A percentile compares a stretch with the other conserved stretches of the same genome.
phyloP scores from a whole-genome alignment of 2,888 invertebrate species.

The Drosophila pseudotalamancana region DNA sequence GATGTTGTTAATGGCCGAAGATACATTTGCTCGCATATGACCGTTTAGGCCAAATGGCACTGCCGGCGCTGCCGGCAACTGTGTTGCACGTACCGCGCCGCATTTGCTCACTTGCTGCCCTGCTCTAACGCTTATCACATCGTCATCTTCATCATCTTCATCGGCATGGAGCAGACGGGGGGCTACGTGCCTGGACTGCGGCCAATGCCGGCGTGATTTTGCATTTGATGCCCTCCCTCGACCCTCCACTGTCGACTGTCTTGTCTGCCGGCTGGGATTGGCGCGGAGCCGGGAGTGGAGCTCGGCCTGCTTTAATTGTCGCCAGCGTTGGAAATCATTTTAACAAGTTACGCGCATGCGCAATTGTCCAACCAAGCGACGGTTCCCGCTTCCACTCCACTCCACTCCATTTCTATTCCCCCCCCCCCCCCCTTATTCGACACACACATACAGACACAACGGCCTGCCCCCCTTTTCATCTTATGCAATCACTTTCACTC shows the following conservation, averaged over 20 bases:
- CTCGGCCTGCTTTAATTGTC: slow-evolving; percentile 62
- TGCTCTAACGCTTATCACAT: slow-evolving; percentile 49
- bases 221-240: slow-evolving; percentile 27
- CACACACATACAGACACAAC: too few relatives aligned
- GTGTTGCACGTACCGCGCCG: slow-evolving; percentile 32
- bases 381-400: slow-evolving; percentile 20
- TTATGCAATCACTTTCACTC: slow-evolving; percentile 70
- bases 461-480: neutral
- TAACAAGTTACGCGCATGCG: slow-evolving; percentile 76
- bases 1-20: slow-evolving; percentile 20
- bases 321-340: slow-evolving; percentile 57
- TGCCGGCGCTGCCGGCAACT: slow-evolving; percentile 3
- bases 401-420: neutral
- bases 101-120: slow-evolving; percentile 35
- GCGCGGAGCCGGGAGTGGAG: neutral
- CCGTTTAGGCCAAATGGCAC: slow-evolving; percentile 69
- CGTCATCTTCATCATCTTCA: slow-evolving; percentile 15
- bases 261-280: slow-evolving; percentile 1
- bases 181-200: slow-evolving; percentile 67
- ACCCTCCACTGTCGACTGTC: neutral
- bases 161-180: neutral
- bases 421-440: neutral
- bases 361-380: slow-evolving; percentile 73
- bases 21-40: slow-evolving; percentile 44
- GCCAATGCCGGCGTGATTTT: slow-evolving; percentile 32